Base-by-base conservation (phyloP, 2,797 vertebrate species). In the Sebastolobus alascanus region DNA sequence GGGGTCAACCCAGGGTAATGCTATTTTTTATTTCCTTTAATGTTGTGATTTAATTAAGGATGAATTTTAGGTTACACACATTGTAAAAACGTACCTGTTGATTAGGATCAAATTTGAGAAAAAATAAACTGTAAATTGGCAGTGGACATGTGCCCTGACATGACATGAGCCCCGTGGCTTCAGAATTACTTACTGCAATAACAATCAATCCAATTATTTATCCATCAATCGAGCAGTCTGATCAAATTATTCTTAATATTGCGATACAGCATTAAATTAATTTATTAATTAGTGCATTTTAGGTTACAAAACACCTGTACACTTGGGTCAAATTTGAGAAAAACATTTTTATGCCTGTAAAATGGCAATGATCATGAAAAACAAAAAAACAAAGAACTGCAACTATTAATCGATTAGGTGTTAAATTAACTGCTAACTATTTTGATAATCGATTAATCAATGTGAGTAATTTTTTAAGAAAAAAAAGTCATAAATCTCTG, bases 41-140 rank as follows among this genome's bases (percentile, higher is more conserved):
- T 75, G 40, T 16, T 12, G 3, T 55, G 8, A 75, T 73, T 40
- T 75, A 71, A 83, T 71, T 70, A 59, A 16, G 10, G 9, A 72
- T 64, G 8, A 20, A 37, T 61, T 11, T 31, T 11, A 67, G n/a
- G 63, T 75, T 50, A 71, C 0, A 69, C 46, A 63, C 8, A 37
- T 5, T 71, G 18, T 37, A 68, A 40, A 70, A 55, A 67, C 31
- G 68, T n/a, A n/a, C 5, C 29, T 61, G 27, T 43, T 6, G 31
- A 74, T 35, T 16, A 6, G 22, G 2, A 31, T 64, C 0, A 63
- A 58, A 70, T 56, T 50, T 25, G 0, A 31, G 52, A 59, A 35
- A 58, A 65, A 78, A 4, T 16, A 46, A 14, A 52, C 18, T 46
- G 16, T 46, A 46, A 46, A 46, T 18, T 33, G 10, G 25, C 9